phyloP scores from a whole-genome alignment of 1,140 invertebrate genomes.

The Campoletis sonorensis region DNA sequence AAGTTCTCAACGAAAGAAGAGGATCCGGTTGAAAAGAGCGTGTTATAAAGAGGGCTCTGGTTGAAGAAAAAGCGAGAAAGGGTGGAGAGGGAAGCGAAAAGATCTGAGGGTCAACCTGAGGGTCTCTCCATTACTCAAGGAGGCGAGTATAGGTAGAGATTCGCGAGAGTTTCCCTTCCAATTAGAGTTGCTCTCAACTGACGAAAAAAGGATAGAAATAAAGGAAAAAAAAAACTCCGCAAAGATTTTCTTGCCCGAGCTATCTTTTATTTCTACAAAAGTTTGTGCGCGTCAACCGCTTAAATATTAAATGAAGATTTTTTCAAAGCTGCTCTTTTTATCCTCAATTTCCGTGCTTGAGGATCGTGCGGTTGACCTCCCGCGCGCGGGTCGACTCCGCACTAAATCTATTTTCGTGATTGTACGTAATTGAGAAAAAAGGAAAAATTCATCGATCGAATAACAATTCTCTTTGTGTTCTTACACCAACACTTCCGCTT shows the following conservation, averaged over 20 bases:
- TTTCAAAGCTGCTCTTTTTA: neutral
- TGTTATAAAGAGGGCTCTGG: neutral
- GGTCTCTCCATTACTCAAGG: constrained; percentile 35
- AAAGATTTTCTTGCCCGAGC: neutral
- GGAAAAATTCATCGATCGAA: constrained; percentile 15
- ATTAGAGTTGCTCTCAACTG: constrained; percentile 23
- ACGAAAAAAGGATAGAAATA: neutral
- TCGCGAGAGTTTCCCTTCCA: constrained; percentile 24
- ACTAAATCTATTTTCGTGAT: neutral
- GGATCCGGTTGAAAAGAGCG: neutral
- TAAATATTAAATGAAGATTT: neutral
- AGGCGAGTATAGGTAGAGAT: constrained; percentile 19
- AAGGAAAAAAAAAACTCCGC: neutral
- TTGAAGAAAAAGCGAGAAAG: neutral
- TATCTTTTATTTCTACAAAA: neutral
- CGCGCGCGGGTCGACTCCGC: neutral
- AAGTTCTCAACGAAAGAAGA: constrained; percentile 1
- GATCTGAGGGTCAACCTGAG: neutral
- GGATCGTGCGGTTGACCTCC: neutral
- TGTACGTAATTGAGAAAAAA: neutral
- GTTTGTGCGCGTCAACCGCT: neutral
- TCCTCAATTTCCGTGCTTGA: neutral
- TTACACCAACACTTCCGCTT: neutral
- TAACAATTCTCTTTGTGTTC: constrained; percentile 6
- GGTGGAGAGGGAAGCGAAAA: neutral